Percentiles rank a stretch among this genome's conserved stretches.
Conservation (phyloP, 2,113 vertebrate species). For the Ailurus styani region DNA sequence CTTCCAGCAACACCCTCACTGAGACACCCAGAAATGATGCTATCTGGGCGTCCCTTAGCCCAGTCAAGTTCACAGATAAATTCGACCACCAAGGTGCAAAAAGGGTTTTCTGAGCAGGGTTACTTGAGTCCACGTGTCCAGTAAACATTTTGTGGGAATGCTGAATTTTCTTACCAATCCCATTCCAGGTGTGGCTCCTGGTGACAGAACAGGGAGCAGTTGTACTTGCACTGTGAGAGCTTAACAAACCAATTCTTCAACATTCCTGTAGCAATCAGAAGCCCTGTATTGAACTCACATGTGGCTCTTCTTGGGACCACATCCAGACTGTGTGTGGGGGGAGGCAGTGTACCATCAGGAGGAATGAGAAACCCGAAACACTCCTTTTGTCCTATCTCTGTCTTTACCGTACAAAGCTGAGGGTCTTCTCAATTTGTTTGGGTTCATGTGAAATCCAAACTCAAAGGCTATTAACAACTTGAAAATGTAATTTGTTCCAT, state of each 20-base stretch:
- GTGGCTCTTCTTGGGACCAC: background rate
- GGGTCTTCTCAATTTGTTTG: background rate
- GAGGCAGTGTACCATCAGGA: background rate
- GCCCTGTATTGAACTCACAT: background rate
- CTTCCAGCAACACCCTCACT: background rate
- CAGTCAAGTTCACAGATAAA: fast-evolving
- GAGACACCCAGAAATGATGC: background rate
- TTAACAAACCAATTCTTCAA: background rate
- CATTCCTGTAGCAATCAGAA: background rate
- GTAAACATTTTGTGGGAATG: background rate
- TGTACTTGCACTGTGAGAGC: fast-evolving
- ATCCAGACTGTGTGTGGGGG: fast-evolving
- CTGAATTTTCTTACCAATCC: background rate
- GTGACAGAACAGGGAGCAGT: fast-evolving
- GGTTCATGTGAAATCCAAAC: background rate
- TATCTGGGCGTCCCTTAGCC: background rate
- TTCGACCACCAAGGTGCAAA: too few relatives aligned
- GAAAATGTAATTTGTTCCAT: fast-evolving
- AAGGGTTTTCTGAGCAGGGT: background rate
- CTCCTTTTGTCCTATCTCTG: too few relatives aligned
- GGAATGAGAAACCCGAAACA: background rate
- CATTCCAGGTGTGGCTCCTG: fast-evolving
- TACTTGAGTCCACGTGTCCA: background rate
- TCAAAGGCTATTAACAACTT: background rate
- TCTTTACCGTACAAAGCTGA: background rate